Evolutionary conservation across 2,113 vertebrate species (phyloP).

Genomic region (Carettochelys insculpta): DNA sequence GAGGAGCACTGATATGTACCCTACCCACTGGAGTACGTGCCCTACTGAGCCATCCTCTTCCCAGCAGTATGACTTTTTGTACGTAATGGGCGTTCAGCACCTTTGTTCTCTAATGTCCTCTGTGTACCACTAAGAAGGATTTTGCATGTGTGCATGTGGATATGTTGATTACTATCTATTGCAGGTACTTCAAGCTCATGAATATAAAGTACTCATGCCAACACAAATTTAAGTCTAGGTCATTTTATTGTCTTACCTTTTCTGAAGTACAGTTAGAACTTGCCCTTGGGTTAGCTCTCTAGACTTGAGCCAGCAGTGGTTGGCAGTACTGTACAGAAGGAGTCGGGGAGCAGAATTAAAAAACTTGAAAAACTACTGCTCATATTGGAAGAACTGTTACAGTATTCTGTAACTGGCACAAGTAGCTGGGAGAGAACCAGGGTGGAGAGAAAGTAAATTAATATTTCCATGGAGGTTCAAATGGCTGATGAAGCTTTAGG

Average conservation of each 20-base stretch:
- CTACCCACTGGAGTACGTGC: not conserved
- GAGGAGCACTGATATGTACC: not conserved
- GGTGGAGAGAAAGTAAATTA: not conserved
- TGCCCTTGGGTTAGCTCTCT: not conserved
- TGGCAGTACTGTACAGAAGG: not conserved
- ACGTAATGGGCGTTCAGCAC: not conserved
- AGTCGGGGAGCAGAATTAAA: not conserved
- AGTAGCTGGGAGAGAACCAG: not conserved
- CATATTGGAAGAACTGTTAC: not conserved
- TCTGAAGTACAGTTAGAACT: not conserved
- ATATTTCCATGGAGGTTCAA: not conserved
- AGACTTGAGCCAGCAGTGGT: not conserved
- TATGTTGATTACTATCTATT: not conserved
- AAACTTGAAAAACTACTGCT: no score
- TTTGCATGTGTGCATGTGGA: not conserved
- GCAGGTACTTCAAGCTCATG: not conserved
- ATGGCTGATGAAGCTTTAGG: not conserved
- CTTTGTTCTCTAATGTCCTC: not conserved
- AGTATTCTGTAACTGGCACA: not conserved
- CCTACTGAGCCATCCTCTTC: not conserved
- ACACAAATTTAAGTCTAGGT: not conserved
- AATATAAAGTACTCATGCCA: not conserved
- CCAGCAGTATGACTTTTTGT: not conserved
- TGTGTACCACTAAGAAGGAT: not conserved
- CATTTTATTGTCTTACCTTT: not conserved